A percentile compares a stretch with the other conserved stretches of the same genome.
Conservation (phyloP, 2,113 vertebrate species). For the Oxygymnocypris stewartii region DNA sequence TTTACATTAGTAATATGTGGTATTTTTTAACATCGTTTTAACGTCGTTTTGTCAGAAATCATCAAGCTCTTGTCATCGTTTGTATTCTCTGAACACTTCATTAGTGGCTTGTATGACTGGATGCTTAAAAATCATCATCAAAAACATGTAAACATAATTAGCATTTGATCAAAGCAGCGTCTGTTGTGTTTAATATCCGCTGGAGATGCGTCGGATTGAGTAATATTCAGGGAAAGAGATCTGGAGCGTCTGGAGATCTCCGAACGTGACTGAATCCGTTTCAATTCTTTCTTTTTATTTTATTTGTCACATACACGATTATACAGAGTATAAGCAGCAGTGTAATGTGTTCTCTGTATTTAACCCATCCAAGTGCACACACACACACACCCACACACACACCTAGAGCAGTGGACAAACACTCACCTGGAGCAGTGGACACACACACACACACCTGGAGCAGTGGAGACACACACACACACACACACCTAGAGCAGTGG, state of each 20-base stretch:
- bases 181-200: neutral
- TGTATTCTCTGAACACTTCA: neutral
- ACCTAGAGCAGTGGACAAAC: too few species aligned
- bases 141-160: slow-evolving; percentile 34
- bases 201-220: neutral
- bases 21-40: neutral
- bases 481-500: too few species aligned
- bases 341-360: too few species aligned
- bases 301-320: too few species aligned
- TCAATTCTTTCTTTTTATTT: too few species aligned
- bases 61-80: neutral
- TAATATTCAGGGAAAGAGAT: slow-evolving; percentile 32
- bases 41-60: neutral
- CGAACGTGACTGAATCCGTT: slow-evolving; percentile 40
- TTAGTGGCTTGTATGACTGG: neutral
- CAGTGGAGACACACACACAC: too few species aligned
- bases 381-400: too few species aligned
- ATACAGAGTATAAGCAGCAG: too few species aligned
- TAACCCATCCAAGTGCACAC: too few species aligned
- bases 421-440: too few species aligned
- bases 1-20: too few species aligned
- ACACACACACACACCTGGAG: too few species aligned
- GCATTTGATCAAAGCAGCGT: slow-evolving; percentile 18
- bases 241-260: slow-evolving; percentile 50
- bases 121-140: neutral